Conservation (phyloP, 1,140 invertebrate genomes). For the Lutraria rhynchaena region DNA sequence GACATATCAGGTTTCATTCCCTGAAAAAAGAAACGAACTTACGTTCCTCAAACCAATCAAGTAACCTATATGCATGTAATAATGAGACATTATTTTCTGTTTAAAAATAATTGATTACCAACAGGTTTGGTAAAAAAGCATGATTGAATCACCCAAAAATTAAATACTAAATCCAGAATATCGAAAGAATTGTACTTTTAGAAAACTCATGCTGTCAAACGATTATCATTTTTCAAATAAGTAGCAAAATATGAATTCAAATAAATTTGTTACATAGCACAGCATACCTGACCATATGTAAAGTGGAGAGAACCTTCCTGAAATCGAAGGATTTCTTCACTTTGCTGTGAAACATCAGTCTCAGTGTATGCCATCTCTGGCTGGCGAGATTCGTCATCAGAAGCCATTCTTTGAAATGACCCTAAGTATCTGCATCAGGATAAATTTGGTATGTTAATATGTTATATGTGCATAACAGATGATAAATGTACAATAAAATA, state of each 20-base stretch:
- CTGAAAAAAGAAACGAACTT: no score
- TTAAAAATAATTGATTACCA: no score
- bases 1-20: conserved; percentile 44
- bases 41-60: no score
- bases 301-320: conserved; percentile 31
- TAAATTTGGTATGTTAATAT: no score
- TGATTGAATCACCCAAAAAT: no score
- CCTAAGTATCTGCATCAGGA: background rate
- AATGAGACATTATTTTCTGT: no score
- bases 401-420: conserved; percentile 17
- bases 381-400: conserved; percentile 26
- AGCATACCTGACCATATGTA: conserved; percentile 33
- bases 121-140: no score
- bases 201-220: background rate
- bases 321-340: conserved; percentile 38
- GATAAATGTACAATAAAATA: no score
- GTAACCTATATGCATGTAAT: no score
- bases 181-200: background rate
- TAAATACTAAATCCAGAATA: background rate
- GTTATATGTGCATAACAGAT: no score
- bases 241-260: no score
- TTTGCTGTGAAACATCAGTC: conserved; percentile 28
- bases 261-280: no score
- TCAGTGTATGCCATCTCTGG: conserved; percentile 2
- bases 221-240: background rate